These are phyloP conservation scores for Imbricaverruca yamaguchii DNA, from an alignment of 2,888 invertebrate genomes.

Conservation along the genomic window DNA sequence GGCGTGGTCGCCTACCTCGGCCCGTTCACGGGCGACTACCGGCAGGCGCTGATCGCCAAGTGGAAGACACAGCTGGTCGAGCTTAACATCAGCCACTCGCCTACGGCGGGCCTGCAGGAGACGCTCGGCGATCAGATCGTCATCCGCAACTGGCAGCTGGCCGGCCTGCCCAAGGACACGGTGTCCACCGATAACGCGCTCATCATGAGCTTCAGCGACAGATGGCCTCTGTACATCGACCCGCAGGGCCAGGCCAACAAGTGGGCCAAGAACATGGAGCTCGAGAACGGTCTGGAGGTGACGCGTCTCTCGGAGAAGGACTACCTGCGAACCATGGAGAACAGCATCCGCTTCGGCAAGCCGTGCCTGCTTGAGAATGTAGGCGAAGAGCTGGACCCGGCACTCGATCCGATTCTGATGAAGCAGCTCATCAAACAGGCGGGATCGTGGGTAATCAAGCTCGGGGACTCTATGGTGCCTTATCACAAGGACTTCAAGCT, in stretches of 20 bases:
- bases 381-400: conserved; percentile 82
- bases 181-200: conserved; percentile 80
- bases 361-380: conserved; percentile 85
- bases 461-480: conserved; percentile 85
- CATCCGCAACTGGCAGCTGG: conserved; percentile 77
- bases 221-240: conserved; percentile 92
- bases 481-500: conserved; percentile 79
- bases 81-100: conserved; percentile 67
- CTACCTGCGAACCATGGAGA: conserved; percentile 70
- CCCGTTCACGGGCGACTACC: conserved; percentile 67
- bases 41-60: conserved; percentile 53
- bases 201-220: conserved; percentile 65
- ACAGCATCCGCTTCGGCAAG: conserved; percentile 71
- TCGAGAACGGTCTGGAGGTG: conserved; percentile 57
- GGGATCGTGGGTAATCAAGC: conserved; percentile 72
- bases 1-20: conserved; percentile 85
- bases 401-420: conserved; percentile 60
- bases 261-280: conserved; percentile 79
- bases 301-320: conserved; percentile 65
- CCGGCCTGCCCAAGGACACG: conserved; percentile 67
- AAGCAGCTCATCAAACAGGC: conserved; percentile 84
- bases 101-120: conserved; percentile 59
- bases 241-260: conserved; percentile 72
- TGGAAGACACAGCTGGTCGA: conserved; percentile 63
- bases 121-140: conserved; percentile 76